Evolutionary conservation across 1,140 invertebrate species (phyloP), one percentile per base, ranked within the genome.

Genomic region (Drosophila quadrilineata): DNA sequence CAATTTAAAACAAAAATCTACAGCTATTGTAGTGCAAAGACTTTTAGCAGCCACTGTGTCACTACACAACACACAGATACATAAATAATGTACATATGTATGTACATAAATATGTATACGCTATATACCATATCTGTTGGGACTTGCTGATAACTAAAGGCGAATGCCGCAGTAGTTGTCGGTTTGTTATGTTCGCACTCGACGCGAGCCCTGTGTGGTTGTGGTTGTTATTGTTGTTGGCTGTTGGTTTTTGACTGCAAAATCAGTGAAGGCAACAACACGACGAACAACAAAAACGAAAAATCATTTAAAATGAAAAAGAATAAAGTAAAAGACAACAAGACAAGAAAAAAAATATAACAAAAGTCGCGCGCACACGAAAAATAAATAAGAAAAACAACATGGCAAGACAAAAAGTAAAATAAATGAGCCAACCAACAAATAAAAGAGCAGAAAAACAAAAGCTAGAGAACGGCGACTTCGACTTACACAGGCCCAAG

Each of bases 391-490:
- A 53, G 24, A 38, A 10, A 74, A 75, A 64, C 29, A 46, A 12
- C 29, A 31, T 65, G 41, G 50, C 54, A 35, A 59, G 41, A 43
- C 40, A 26, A 17, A 58, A 43, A 85, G 68, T 70, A 62, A 77
- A 85, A 60, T 85, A 85, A 84, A 82, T 84, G 72, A 82, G 77
- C 60, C 75, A 72, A 67, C n/a, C 54, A 79, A 74, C 33, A 46
- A 54, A 54, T 46, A 50, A 80, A 64, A 64, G 72, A 75, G 48
- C 54, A 77, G 33, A 33, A 76, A 67, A 74, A 80, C 46, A 59
- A 62, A 57, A 71, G 43, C 75, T 75, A 80, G 75, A 64, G 76
- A 82, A 84, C 58, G 41, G n/a, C 41, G 57, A 60, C 73, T 71
- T 67, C 67, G 56, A 76, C 73, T 67, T 75, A 71, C 73, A 75